These are phyloP conservation scores for Lasioglossum oenotherae DNA, from an alignment of 2,888 invertebrate species.

Conservation along the genomic window DNA sequence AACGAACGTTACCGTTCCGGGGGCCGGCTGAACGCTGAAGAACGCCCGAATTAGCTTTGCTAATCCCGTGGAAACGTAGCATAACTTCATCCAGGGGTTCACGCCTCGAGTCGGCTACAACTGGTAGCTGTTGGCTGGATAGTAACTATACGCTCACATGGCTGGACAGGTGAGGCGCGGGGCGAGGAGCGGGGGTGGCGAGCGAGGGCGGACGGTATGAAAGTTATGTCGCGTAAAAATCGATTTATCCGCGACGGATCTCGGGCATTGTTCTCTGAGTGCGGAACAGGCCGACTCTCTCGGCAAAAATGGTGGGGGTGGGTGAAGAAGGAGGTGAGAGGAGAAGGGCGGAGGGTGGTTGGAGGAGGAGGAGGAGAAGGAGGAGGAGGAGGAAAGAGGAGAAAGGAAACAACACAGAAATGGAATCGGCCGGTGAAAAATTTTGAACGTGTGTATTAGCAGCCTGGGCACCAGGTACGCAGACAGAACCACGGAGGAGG, in stretches of 20 bases:
- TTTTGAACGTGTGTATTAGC: conserved; percentile 55
- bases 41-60: conserved; percentile 78
- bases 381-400: conserved; percentile 1
- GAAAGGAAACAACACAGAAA: conserved; percentile 65
- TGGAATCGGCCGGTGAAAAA: conserved; percentile 60
- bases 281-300: conserved; percentile 32
- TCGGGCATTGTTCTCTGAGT: conserved; percentile 80
- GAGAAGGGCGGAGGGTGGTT: neutral
- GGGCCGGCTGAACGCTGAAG: conserved; percentile 33
- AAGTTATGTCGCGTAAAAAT: conserved; percentile 82
- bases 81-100: conserved; percentile 72
- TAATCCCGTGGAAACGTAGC: conserved; percentile 78
- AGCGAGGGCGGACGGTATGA: conserved; percentile 59
- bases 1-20: neutral
- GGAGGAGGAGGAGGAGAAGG: neutral
- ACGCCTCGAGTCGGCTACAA: conserved; percentile 56
- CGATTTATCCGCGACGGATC: conserved; percentile 83
- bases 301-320: conserved; percentile 8
- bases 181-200: neutral
- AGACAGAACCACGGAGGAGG: conserved; percentile 21
- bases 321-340: neutral
- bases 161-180: conserved; percentile 17
- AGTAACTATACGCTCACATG: neutral
- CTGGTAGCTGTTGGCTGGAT: conserved; percentile 30
- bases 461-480: conserved; percentile 1